Evolutionary conservation across 2,113 vertebrate genomes (phyloP).

Genomic region (Amphiprion percula): DNA sequence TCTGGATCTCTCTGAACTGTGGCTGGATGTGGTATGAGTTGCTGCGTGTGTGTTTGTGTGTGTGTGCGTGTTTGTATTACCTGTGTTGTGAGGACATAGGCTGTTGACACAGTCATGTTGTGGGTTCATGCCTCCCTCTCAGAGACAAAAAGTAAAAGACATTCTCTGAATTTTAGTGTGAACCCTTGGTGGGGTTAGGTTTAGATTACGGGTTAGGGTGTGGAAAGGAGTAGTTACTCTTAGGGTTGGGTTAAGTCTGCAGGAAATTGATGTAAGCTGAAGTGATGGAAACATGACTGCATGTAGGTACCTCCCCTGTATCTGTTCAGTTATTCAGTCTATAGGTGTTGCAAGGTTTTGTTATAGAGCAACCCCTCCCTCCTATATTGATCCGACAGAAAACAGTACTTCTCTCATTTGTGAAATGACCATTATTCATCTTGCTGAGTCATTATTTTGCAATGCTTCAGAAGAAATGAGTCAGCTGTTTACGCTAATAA

Average conservation of each 20-base stretch:
- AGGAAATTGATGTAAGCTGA: background rate
- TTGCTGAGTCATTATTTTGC: conserved; percentile 34
- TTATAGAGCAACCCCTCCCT: conserved; percentile 29
- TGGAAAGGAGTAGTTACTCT: background rate
- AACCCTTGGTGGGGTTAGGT: background rate
- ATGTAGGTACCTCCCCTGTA: conserved; percentile 1
- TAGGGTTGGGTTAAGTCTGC: background rate
- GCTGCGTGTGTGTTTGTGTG: background rate
- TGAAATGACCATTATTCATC: conserved; percentile 18
- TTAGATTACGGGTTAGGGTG: background rate
- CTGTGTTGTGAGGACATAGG: background rate
- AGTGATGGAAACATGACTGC: no score
- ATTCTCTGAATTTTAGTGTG: no score
- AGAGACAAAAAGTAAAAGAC: background rate
- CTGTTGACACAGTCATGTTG: background rate
- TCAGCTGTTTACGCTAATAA: background rate
- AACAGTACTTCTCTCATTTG: conserved; percentile 54
- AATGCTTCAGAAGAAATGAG: background rate
- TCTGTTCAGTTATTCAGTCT: background rate
- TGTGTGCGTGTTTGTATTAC: conserved; percentile 20
- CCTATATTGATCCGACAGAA: conserved; percentile 53
- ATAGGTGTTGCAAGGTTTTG: background rate
- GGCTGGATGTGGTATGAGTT: conserved; percentile 27
- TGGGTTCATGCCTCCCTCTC: background rate
- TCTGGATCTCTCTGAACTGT: conserved; percentile 11